These are phyloP conservation scores for Trichoplusia ni DNA, from an alignment of 1,140 invertebrate species.

Conservation along the genomic window DNA sequence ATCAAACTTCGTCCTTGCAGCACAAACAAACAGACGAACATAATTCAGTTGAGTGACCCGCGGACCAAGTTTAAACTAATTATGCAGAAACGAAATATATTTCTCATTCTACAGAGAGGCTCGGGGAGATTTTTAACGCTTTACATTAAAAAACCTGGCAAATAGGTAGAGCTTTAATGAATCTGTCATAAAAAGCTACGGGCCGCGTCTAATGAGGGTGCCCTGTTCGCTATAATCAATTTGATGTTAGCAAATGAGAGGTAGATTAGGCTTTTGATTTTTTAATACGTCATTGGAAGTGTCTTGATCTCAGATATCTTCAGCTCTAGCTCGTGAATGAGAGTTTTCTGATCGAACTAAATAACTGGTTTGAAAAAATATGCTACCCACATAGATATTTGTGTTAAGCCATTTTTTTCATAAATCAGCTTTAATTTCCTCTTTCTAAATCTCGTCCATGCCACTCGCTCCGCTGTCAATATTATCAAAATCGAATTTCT, in stretches of 20 bases:
- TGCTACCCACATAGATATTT: too few relatives aligned
- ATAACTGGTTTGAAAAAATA: too few relatives aligned
- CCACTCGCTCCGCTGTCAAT: too few relatives aligned
- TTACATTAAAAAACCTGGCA: constrained; percentile 21
- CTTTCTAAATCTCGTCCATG: too few relatives aligned
- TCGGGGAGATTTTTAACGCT: constrained; percentile 7
- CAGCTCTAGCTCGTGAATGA: not conserved
- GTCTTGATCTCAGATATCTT: constrained; percentile 1
- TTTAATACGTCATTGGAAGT: not conserved
- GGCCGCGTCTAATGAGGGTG: constrained; percentile 40
- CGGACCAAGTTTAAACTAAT: constrained; percentile 34
- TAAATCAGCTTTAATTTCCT: too few relatives aligned
- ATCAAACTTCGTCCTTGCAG: constrained; percentile 30
- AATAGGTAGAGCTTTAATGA: constrained; percentile 42
- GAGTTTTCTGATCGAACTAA: too few relatives aligned
- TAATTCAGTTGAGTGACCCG: constrained; percentile 34
- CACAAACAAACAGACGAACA: constrained; percentile 32
- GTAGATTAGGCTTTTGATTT: constrained; percentile 17
- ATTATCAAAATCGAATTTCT: too few relatives aligned
- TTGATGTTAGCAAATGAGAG: constrained; percentile 23
- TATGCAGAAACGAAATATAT: constrained; percentile 29
- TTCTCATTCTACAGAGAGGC: constrained; percentile 14
- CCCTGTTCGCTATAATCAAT: constrained; percentile 37
- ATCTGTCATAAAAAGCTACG: constrained; percentile 45
- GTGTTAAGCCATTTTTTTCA: too few relatives aligned